Conservation (phyloP, 92 coral and sea anemone species). For the Pocillopora grandis region DNA sequence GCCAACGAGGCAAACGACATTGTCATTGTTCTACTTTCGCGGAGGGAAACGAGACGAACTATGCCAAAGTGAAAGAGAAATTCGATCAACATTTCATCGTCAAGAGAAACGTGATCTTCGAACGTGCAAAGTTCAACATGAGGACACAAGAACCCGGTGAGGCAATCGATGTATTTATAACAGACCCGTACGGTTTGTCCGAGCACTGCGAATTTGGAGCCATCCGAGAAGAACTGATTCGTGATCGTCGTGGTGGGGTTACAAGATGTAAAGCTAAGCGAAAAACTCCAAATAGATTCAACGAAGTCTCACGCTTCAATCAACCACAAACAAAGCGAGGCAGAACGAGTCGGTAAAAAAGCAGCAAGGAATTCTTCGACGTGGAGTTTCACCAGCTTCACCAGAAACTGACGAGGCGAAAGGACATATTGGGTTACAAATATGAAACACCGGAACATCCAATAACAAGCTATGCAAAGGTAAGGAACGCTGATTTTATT, state of each 20-base stretch:
- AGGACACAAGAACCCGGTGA: constrained; percentile 50
- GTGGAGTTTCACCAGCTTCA: neutral
- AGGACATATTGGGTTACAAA: too few species aligned
- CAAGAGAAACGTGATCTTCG: constrained; percentile 21
- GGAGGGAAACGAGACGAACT: constrained; percentile 2
- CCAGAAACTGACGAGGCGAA: constrained; percentile 12
- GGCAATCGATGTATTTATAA: constrained; percentile 43
- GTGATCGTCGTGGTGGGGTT: constrained; percentile 68
- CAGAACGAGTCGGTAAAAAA: constrained; percentile 46
- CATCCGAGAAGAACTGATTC: constrained; percentile 43
- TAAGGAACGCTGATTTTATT: too few species aligned
- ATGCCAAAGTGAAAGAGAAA: constrained; percentile 6
- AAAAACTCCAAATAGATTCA: constrained; percentile 55
- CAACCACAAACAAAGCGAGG: constrained; percentile 48
- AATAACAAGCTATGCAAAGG: too few species aligned
- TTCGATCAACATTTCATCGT: neutral
- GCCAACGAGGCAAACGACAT: constrained; percentile 46
- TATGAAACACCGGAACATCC: too few species aligned
- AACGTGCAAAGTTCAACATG: constrained; percentile 48
- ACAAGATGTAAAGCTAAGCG: constrained; percentile 45
- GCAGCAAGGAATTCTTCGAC: constrained; percentile 28
- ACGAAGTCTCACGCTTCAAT: constrained; percentile 34
- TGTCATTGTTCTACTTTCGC: constrained; percentile 31
- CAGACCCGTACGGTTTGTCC: constrained; percentile 36
- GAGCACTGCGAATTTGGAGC: constrained; percentile 47